Evolutionary conservation across 2,113 vertebrate species (phyloP), one percentile per base, ranked within the genome.

Genomic region (Todiramphus chloris): DNA sequence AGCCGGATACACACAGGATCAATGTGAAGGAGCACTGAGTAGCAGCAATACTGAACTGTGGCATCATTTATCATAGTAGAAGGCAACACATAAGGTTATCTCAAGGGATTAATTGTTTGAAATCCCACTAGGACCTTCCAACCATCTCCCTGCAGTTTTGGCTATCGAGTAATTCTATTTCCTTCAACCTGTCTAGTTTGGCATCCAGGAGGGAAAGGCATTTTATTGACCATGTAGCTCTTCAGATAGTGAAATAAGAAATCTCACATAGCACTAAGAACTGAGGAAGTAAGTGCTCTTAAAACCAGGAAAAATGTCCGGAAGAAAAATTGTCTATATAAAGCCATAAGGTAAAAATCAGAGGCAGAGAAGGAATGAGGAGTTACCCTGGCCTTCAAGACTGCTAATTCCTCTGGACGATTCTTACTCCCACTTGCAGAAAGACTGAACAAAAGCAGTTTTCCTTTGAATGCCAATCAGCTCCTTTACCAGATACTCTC

Each of bases 381-480:
- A 63, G 15, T 25, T 75, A 67, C 21, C 48, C 39, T 35, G 28
- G 16, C 62, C 68, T 66, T 60, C 69, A 53, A 56, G n/a, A 8
- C 33, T 48, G 33, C 44, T 48, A 86, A 72, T 72, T 89, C 66
- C 56, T 82, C 41, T 30, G 37, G 60, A 62, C 12, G 0, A 58
- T 27, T 25, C 83, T 86, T 87, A 63, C 33, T 10, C 48, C 24
- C 25, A 39, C 15, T 75, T 73, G 37, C 74, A 75, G 44, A 58
- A 82, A 91, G 77, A 23, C 15, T 15, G 73, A 95, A 92, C 66
- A 72, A 89, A 93, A 90, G 69, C 67, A 78, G 78, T 56, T 89
- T 93, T 56, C 66, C 28, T 82, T 64, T 89, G 69, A 95, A 96
- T 80, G 56, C 39, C 69, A 92, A 84, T 96, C 92, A 93, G 24